Evolutionary conservation across 1,140 invertebrate genomes (phyloP), one percentile per base, ranked within the genome.

Genomic region (Philopotamus ludificatus): DNA sequence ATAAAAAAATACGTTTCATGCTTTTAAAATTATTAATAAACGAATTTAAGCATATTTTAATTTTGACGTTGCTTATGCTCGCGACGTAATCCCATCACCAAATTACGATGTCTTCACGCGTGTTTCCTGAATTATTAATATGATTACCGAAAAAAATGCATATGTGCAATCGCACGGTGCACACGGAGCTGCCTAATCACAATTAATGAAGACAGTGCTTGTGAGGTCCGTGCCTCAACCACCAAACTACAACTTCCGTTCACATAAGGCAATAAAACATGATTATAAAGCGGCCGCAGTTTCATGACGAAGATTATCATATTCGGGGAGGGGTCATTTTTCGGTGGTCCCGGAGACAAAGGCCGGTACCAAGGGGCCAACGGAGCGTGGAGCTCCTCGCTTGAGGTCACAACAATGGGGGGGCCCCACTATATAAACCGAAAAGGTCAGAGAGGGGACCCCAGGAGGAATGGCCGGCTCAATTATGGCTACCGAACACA

Each of bases 321-420:
- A 51, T 51, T 53, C 22, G 4, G 50, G 22, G 50, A 53, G 50
- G 50, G 50, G 15, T 26, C 34, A 57, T 60, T 60, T 60, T 60
- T 60, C 28, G 55, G 7, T 16, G 7, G 28, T 18, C n/a, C 21
- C 16, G 34, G 22, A 25, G 23, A 54, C 41, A 45, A 60, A 47
- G 55, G 57, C 39, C 51, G 23, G 28, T 39, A n/a, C 8, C 53
- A 4, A 25, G 20, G 23, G 53, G 22, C 23, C 53, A 57, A n/a
- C 61, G 26, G 42, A 28, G 50, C 61, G 61, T 63, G 61, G 42
- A 58, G 61, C 34, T 63, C 39, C 51, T 53, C 61, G 61, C 61
- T 54, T 63, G 61, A 63, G 16, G 50, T 54, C 61, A 63, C 61
- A 63, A 63, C 61, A 63, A 63, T 63, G 51, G 21, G 34, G 28